A percentile compares a stretch with the other conserved stretches of the same genome.
Conservation (phyloP, 1,140 invertebrate species). For the Phthorimaea operculella region DNA sequence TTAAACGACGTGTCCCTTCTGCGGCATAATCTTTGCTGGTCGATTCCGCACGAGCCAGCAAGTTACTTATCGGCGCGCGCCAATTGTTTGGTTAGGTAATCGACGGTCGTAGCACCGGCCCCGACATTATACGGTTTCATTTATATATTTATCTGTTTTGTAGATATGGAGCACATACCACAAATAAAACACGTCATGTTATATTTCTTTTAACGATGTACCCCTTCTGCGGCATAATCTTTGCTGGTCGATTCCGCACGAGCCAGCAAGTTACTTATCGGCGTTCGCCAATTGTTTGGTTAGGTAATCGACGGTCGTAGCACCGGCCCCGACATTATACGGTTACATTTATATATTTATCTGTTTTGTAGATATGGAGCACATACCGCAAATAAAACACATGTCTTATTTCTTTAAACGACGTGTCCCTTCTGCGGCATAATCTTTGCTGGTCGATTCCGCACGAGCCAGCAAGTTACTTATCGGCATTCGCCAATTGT, state of each 20-base stretch:
- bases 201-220: no score
- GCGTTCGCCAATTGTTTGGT: conserved; percentile 50
- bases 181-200: no score
- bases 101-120: conserved; percentile 31
- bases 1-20: neutral
- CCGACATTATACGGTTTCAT: conserved; percentile 35
- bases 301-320: conserved; percentile 47
- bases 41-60: conserved; percentile 29
- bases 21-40: neutral
- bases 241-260: conserved; percentile 18
- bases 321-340: conserved; percentile 31
- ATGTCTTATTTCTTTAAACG: no score
- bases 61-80: conserved; percentile 43
- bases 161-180: no score
- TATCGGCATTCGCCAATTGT: conserved; percentile 51
- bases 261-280: conserved; percentile 49
- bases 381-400: no score
- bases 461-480: conserved; percentile 36
- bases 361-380: no score
- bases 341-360: conserved; percentile 37
- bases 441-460: conserved; percentile 14
- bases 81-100: conserved; percentile 62
- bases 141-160: no score
- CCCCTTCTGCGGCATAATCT: neutral
- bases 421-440: neutral